Conservation (phyloP, 2,888 invertebrate species). For the Platycheirus rosarum region DNA sequence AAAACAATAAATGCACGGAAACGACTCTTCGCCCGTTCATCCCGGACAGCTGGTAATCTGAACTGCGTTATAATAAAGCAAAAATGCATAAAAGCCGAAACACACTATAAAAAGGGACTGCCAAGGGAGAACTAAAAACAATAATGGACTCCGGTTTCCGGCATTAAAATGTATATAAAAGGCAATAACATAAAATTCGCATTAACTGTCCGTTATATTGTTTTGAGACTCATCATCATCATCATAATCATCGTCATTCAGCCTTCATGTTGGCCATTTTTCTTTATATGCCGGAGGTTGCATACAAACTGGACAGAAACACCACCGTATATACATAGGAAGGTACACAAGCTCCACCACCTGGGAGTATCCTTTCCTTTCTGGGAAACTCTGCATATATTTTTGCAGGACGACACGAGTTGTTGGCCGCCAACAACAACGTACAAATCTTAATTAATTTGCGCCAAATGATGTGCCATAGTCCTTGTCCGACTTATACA, state of each 20-base stretch:
- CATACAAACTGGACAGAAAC: slow-evolving; percentile 8
- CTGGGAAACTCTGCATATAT: background rate
- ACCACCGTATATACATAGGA: too few species aligned
- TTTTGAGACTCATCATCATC: slow-evolving; percentile 22
- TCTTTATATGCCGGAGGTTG: background rate
- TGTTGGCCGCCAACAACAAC: slow-evolving; percentile 29
- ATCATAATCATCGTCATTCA: slow-evolving; percentile 16
- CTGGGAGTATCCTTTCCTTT: background rate
- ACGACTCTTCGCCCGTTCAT: background rate
- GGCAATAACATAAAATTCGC: slow-evolving; percentile 56
- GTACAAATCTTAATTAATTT: slow-evolving; percentile 62
- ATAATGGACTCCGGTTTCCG: slow-evolving; percentile 36
- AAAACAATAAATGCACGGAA: background rate
- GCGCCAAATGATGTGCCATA: slow-evolving; percentile 51
- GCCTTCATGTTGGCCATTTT: background rate
- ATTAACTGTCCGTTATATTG: slow-evolving; percentile 33
- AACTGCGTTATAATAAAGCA: background rate
- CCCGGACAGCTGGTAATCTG: background rate
- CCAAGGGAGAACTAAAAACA: slow-evolving; percentile 39
- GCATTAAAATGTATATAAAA: slow-evolving; percentile 48
- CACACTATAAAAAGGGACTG: background rate
- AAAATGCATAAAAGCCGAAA: background rate
- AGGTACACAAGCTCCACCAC: too few species aligned
- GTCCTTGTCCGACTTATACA: background rate
- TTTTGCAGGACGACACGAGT: background rate